Conservation (phyloP, 2,113 vertebrate genomes). For the Paramisgurnus dabryanus region DNA sequence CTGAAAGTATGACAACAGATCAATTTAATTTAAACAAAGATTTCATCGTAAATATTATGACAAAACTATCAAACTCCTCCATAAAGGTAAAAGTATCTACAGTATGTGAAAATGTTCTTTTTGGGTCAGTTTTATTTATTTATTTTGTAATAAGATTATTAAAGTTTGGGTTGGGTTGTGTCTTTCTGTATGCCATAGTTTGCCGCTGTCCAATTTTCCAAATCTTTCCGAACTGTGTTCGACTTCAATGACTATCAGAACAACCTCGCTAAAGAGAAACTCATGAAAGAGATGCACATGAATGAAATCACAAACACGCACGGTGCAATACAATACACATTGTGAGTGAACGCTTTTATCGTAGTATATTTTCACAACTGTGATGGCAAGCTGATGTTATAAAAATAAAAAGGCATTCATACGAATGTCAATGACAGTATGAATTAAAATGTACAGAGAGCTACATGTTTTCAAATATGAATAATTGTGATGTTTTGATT, state of each 20-base stretch:
- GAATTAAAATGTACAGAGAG: too few species aligned
- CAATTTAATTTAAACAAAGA: conserved; percentile 75
- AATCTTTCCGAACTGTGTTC: conserved; percentile 52
- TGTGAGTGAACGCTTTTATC: conserved; percentile 69
- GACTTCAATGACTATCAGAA: conserved; percentile 69
- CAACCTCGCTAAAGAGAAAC: conserved; percentile 45
- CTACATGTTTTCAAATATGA: too few species aligned
- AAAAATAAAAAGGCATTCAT: too few species aligned
- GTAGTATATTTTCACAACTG: too few species aligned
- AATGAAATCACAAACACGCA: conserved; percentile 69
- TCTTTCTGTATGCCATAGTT: conserved; percentile 65
- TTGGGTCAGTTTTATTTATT: not conserved
- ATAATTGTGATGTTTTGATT: not conserved
- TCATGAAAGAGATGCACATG: conserved; percentile 56
- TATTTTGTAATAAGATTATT: not conserved
- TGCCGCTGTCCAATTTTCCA: conserved; percentile 81
- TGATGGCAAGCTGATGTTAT: too few species aligned
- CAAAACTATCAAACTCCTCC: conserved; percentile 67
- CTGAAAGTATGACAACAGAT: conserved; percentile 50
- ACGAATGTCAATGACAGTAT: too few species aligned
- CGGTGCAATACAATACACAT: conserved; percentile 64
- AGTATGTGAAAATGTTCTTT: not conserved
- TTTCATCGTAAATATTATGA: conserved; percentile 78
- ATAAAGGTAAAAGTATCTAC: conserved; percentile 69
- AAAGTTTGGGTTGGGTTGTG: not conserved